These are phyloP conservation scores for Antitype chi DNA, from an alignment of 2,888 invertebrate species.

Conservation along the genomic window DNA sequence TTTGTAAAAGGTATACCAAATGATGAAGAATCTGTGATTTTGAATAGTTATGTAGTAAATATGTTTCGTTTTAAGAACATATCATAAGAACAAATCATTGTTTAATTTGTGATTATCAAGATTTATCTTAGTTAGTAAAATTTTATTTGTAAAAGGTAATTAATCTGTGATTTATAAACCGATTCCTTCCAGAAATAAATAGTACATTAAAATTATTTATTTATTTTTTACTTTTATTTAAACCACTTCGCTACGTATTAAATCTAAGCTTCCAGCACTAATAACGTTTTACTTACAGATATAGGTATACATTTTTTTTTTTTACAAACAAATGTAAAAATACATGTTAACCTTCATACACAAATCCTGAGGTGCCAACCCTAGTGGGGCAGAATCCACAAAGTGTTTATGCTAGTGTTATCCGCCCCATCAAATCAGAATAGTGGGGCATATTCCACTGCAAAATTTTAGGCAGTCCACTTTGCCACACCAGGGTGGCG, in stretches of 20 bases:
- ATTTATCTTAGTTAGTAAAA: too few relatives aligned
- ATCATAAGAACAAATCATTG: too few relatives aligned
- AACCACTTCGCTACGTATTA: conserved; percentile 33
- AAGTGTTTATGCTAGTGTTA: conserved; percentile 35
- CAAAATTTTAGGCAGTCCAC: too few relatives aligned
- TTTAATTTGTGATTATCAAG: too few relatives aligned
- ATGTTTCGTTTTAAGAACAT: too few relatives aligned
- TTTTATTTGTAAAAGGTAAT: too few relatives aligned
- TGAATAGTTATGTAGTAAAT: too few relatives aligned
- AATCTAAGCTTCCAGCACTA: conserved; percentile 34
- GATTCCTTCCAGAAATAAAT: conserved; percentile 28
- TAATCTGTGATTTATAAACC: conserved; percentile 31
- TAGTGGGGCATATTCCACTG: too few relatives aligned
- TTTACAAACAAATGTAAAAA: conserved; percentile 32
- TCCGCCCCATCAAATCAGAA: too few relatives aligned
- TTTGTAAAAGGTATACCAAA: too few relatives aligned
- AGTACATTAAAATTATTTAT: conserved; percentile 32
- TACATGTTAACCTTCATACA: conserved; percentile 33
- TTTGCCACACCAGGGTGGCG: too few relatives aligned
- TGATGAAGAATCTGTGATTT: too few relatives aligned
- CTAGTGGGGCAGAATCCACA: conserved; percentile 38
- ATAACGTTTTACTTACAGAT: conserved; percentile 35
- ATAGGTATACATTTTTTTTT: conserved; percentile 34
- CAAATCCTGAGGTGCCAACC: conserved; percentile 41
- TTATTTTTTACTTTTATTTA: conserved; percentile 26